Evolutionary conservation across 2,113 vertebrate genomes (phyloP).

Genomic region (Saguinus midas): DNA sequence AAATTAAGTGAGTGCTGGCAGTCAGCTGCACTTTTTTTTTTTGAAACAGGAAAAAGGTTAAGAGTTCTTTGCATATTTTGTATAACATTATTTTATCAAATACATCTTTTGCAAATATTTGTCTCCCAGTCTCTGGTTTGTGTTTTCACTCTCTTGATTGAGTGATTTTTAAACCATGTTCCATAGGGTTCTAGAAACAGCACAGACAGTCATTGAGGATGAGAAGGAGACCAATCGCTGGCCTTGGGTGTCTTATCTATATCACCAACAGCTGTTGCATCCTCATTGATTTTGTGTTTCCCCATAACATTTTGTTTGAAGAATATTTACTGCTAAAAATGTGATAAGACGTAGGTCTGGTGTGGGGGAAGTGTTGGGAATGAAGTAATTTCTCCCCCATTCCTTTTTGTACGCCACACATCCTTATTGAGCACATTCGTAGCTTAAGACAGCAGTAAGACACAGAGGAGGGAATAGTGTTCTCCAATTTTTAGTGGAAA

Average conservation of each 20-base stretch:
- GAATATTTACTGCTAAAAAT: background rate
- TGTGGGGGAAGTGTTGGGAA: background rate
- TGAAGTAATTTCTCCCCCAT: background rate
- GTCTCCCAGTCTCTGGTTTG: background rate
- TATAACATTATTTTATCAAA: background rate
- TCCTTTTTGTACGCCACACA: background rate
- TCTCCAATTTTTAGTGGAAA: background rate
- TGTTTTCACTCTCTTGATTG: background rate
- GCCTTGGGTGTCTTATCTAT: background rate
- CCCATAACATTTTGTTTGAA: background rate
- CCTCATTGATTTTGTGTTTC: background rate
- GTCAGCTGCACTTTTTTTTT: too few species aligned
- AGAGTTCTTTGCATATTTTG: background rate
- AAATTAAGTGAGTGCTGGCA: too few species aligned
- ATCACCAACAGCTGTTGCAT: background rate
- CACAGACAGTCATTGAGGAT: background rate
- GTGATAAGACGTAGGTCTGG: background rate
- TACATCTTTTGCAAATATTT: background rate
- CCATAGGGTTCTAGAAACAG: background rate
- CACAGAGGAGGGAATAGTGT: background rate
- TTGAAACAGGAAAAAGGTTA: too few species aligned
- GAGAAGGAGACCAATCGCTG: background rate
- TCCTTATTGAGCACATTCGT: background rate
- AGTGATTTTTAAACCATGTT: background rate
- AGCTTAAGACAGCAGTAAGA: background rate